These are phyloP conservation scores for Tetramorium simillimum DNA, from an alignment of 1,140 invertebrate species.

Conservation along the genomic window DNA sequence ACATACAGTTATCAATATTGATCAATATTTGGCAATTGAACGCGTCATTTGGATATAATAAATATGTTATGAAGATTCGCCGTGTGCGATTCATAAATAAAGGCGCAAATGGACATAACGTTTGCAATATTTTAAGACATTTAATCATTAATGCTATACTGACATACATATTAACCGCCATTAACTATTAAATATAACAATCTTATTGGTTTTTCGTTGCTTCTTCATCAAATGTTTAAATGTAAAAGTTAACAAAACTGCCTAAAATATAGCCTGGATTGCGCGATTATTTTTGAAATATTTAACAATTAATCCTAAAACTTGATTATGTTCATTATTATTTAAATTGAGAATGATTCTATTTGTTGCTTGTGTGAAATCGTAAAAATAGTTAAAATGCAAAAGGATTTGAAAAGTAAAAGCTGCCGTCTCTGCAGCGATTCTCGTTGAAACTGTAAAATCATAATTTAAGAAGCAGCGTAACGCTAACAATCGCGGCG, in stretches of 20 bases:
- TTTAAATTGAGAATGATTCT: neutral
- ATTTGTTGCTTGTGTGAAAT: neutral
- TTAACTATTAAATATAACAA: neutral
- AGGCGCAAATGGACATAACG: conserved; percentile 13
- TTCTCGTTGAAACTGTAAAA: neutral
- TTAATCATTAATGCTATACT: conserved; percentile 15
- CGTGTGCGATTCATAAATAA: conserved; percentile 37
- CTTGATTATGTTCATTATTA: neutral
- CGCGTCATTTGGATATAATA: conserved; percentile 26
- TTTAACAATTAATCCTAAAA: conserved; percentile 11
- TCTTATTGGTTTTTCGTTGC: neutral
- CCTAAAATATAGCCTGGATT: too few relatives aligned
- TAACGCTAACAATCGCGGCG: conserved; percentile 12
- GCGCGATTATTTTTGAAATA: neutral
- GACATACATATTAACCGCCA: neutral
- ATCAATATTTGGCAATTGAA: conserved; percentile 57
- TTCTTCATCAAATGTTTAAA: neutral
- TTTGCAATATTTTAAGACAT: conserved; percentile 16
- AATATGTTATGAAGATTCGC: conserved; percentile 48
- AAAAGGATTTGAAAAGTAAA: neutral
- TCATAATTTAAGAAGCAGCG: conserved; percentile 33
- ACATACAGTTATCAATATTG: conserved; percentile 58
- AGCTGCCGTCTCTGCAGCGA: neutral
- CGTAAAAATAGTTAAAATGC: neutral
- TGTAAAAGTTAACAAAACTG: neutral